Conservation (phyloP, 2,113 vertebrate genomes). For the Campylomormyrus numenius region DNA sequence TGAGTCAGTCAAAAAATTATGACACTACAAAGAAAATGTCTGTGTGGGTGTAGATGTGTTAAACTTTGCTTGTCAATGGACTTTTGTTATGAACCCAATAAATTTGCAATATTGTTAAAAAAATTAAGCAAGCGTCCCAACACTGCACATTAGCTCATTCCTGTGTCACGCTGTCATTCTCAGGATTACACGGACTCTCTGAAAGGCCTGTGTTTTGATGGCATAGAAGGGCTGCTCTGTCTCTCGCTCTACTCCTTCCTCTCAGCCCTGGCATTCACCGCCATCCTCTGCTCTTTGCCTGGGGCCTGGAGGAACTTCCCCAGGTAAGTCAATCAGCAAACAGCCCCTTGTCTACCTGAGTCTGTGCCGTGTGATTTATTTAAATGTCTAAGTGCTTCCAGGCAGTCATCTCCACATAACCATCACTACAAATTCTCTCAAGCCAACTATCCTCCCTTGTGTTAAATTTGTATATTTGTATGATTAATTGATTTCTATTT, state of each 20-base stretch:
- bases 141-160: not conserved
- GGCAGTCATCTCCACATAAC: not conserved
- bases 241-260: slow-evolving; percentile 83
- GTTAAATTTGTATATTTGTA: not conserved
- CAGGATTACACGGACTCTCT: slow-evolving; percentile 80
- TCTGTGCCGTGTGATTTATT: not conserved
- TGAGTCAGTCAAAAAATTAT: not conserved
- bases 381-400: not conserved
- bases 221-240: slow-evolving; percentile 81
- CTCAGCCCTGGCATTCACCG: slow-evolving; percentile 75
- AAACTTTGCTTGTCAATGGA: not conserved
- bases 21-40: not conserved
- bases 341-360: too few species aligned
- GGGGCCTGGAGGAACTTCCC: slow-evolving; percentile 81
- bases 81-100: not conserved
- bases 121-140: not conserved
- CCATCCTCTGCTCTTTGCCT: slow-evolving; percentile 80
- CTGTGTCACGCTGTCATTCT: not conserved
- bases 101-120: not conserved
- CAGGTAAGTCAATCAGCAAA: slow-evolving; percentile 58
- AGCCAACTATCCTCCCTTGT: not conserved
- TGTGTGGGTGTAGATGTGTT: not conserved
- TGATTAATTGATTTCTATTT: slow-evolving; percentile 17
- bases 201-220: slow-evolving; percentile 81
- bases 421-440: not conserved